Conservation (phyloP, 2,888 invertebrate genomes). For the Eutolmus rufibarbis region DNA sequence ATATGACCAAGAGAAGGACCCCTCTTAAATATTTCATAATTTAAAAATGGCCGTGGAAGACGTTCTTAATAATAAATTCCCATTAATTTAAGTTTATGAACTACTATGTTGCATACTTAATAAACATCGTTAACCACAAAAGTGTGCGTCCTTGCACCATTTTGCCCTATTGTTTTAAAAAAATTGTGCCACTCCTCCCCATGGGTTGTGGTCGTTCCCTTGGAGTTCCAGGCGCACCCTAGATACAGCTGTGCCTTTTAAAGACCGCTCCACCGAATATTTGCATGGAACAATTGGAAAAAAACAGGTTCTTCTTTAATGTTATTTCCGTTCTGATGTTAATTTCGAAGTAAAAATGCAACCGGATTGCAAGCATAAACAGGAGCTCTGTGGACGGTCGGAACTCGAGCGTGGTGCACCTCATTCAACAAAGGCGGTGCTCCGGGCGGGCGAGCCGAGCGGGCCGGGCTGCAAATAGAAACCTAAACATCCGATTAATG, state of each 20-base stretch:
- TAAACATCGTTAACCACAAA: neutral
- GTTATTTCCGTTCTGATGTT: neutral
- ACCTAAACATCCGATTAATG: slow-evolving; percentile 32
- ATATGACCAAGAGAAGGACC: neutral
- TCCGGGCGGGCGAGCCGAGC: neutral
- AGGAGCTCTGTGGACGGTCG: neutral
- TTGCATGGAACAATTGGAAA: neutral
- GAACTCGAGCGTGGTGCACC: neutral
- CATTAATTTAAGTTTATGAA: neutral
- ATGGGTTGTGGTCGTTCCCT: neutral
- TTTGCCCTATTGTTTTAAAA: neutral
- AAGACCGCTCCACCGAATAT: neutral
- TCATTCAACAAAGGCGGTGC: slow-evolving; percentile 15
- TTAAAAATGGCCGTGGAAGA: neutral
- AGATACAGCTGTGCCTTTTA: neutral
- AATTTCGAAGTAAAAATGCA: neutral
- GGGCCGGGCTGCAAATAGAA: slow-evolving; percentile 10
- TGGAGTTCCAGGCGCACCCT: neutral
- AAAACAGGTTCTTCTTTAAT: neutral
- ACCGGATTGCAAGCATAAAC: neutral
- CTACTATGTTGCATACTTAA: neutral
- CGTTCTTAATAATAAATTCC: neutral
- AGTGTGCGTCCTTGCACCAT: neutral
- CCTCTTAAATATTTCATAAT: neutral
- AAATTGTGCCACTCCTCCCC: neutral